Conservation (phyloP, 2,888 invertebrate species). For the Drosophila helvetica region DNA sequence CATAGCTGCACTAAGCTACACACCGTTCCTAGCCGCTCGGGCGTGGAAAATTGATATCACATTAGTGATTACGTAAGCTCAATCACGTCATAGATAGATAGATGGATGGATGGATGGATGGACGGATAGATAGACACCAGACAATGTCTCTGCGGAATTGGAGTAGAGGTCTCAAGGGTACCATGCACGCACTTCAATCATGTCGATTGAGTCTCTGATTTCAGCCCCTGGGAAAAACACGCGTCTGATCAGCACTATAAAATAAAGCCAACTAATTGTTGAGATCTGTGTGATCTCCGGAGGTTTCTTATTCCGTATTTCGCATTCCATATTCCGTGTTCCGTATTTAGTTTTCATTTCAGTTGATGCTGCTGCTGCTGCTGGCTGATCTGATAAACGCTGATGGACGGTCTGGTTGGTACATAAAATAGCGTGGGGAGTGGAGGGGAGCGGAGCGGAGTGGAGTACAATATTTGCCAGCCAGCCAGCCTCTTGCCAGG, state of each 20-base stretch:
- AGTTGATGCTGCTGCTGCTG: conserved; percentile 22
- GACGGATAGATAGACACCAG: conserved; percentile 1
- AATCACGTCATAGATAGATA: conserved; percentile 16
- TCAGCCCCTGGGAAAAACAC: neutral
- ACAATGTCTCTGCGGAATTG: conserved; percentile 9
- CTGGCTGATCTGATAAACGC: conserved; percentile 34
- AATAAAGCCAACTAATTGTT: conserved; percentile 36
- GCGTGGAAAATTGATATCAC: conserved; percentile 34
- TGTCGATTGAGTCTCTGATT: conserved; percentile 17
- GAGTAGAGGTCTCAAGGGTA: conserved; percentile 12
- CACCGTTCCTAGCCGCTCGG: conserved; percentile 17
- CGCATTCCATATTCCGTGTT: too few species aligned
- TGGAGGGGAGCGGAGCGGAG: neutral
- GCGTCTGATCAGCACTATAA: conserved; percentile 10
- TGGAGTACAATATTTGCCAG: conserved; percentile 50
- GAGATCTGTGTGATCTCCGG: conserved; percentile 15
- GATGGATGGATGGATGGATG: conserved; percentile 5
- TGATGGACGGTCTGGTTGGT: conserved; percentile 27
- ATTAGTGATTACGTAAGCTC: conserved; percentile 40
- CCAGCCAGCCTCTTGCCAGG: conserved; percentile 17
- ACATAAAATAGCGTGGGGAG: conserved; percentile 39
- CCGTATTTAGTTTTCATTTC: neutral
- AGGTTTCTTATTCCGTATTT: conserved; percentile 4
- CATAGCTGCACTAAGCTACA: conserved; percentile 10
- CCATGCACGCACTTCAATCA: conserved; percentile 52